A percentile compares a stretch with the other conserved stretches of the same genome.
Conservation (phyloP, 1,140 invertebrate genomes). For the Oncopodura yosiiana region DNA sequence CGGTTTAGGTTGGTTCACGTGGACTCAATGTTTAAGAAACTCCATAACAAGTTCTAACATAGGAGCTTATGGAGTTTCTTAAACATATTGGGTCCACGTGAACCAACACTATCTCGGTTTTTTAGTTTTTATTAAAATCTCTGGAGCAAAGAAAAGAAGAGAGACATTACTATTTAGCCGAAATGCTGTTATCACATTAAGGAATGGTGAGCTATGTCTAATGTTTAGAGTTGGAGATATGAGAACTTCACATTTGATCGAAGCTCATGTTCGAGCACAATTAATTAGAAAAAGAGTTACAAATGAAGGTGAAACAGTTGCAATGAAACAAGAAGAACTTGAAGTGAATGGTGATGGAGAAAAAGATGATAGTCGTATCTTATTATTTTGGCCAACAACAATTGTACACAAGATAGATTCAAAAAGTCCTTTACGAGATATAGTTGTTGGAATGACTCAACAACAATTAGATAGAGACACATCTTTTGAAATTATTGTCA, state of each 20-base stretch:
- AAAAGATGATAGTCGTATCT: conserved; percentile 57
- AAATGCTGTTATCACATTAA: conserved; percentile 62
- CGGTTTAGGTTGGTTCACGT: no score
- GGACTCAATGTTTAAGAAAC: no score
- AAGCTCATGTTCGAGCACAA: conserved; percentile 76
- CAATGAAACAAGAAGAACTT: conserved; percentile 71
- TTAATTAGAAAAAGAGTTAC: conserved; percentile 67
- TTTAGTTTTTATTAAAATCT: conserved; percentile 77
- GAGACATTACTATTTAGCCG: conserved; percentile 84
- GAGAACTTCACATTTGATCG: conserved; percentile 71
- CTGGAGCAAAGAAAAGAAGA: conserved; percentile 82
- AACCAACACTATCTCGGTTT: no score
- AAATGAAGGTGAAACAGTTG: conserved; percentile 64
- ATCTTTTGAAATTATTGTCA: conserved; percentile 83
- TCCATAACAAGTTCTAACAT: no score
- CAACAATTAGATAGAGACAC: neutral
- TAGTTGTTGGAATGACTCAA: conserved; percentile 47
- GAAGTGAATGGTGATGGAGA: conserved; percentile 53
- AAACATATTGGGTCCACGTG: no score
- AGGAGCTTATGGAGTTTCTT: no score
- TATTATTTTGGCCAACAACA: conserved; percentile 86
- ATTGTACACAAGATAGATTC: conserved; percentile 78
- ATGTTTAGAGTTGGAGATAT: conserved; percentile 88
- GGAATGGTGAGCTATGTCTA: conserved; percentile 72
- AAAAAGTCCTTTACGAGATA: conserved; percentile 67